These are phyloP conservation scores for Drosophila parabipectinata DNA, from an alignment of 1,140 invertebrate species.

Conservation along the genomic window DNA sequence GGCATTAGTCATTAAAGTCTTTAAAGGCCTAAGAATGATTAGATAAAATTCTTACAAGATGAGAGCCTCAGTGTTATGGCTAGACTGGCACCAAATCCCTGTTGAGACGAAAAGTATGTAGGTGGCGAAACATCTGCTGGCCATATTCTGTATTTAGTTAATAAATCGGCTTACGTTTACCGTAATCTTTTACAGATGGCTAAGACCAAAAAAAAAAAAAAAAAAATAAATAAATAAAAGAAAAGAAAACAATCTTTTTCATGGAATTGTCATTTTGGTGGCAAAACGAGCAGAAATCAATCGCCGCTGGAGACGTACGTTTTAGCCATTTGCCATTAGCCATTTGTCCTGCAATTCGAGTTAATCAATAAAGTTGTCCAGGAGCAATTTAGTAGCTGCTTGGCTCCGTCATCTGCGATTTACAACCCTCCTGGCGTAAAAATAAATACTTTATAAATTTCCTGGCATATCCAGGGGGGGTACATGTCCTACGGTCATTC, in stretches of 20 bases:
- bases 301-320: background rate
- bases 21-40: background rate
- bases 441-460: slow-evolving; percentile 54
- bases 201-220: background rate
- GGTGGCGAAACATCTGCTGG: background rate
- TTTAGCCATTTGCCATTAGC: background rate
- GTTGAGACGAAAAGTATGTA: background rate
- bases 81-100: background rate
- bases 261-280: background rate
- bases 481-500: background rate
- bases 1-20: background rate
- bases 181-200: background rate
- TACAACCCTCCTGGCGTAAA: slow-evolving; percentile 20
- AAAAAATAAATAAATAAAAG: no score
- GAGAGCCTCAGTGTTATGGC: no score
- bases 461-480: background rate
- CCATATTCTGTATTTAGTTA: background rate
- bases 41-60: background rate
- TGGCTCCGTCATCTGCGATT: slow-evolving; percentile 24
- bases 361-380: slow-evolving; percentile 18
- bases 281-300: background rate
- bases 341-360: background rate
- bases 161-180: background rate
- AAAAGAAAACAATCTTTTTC: background rate
- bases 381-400: background rate